Evolutionary conservation across 2,797 vertebrate genomes (phyloP), one percentile per base, ranked within the genome.

Genomic region (Echeneis naucrates): DNA sequence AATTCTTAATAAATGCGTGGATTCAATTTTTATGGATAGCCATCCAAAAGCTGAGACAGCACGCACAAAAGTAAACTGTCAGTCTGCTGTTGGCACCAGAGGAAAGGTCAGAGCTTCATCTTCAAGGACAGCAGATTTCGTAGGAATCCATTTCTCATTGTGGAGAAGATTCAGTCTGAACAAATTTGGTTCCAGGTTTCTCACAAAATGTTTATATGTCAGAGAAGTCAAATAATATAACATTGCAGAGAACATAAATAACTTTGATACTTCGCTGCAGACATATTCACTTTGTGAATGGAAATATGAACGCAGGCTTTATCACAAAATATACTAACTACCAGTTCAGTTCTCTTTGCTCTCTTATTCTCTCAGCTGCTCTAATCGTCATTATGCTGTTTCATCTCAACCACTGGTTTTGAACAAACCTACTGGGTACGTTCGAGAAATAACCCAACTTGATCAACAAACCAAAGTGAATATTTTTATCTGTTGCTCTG

Each of bases 381-480:
- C 68, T 24, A 8, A 24, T 48, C 53, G 52, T 55, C 52, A n/a
- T 24, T 1, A 33, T 5, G 33, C 48, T 6, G 32, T 56, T 74
- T 74, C 33, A 65, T 21, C 27, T 68, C 26, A 5, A 2, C 68
- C 13, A 7, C 33, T 30, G 17, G 10, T 53, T 70, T 21, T 54
- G 19, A 56, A 44, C 37, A 75, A 77, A 56, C 24, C 64, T 40
- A 17, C 13, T 42, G 40, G 58, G 32, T 54, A 9, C n/a, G 37
- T 9, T 59, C 21, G 51, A 23, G 24, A 83, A 71, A 74, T 21
- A 47, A 35, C 16, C 33, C 0, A 8, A 53, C 27, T 44, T 42
- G 14, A 77, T 68, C 40, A 78, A 32, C 37, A 52, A 57, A 48
- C 11, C 40, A 72, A 76, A 61, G 35, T 19, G 32, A 69, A 48